Base-by-base conservation (phyloP, 2,797 vertebrate genomes). In the Myioborus miniatus region DNA sequence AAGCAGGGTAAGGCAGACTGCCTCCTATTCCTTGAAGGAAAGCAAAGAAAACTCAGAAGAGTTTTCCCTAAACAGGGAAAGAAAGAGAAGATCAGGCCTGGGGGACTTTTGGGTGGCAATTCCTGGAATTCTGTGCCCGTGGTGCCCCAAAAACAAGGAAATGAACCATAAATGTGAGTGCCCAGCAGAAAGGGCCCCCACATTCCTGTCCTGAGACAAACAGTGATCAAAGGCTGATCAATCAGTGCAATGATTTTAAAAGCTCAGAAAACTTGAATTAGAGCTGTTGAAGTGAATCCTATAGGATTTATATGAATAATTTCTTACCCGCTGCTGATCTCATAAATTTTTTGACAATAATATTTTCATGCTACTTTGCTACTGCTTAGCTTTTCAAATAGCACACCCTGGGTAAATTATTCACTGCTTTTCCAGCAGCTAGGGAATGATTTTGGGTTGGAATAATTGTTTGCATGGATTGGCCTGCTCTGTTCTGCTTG, bases 281-380 rank as follows among this genome's bases (percentile, higher is more conserved):
- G 29, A 91, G 32, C 64, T 47, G 34, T 5, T 82, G 56, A 70
- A 89, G 76, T 29, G 56, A 85, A 46, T 87, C 64, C 59, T 53
- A 23, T 11, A 75, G n/a, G 58, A 46, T 59, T 89, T 71, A 11
- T 41, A 68, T 81, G 85, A 93, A 90, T 94, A 91, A 94, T 91
- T 96, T 69, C 87, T 75, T 81, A 53, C 58, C 79, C 83, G 30
- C 50, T 32, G 55, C 43, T 44, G 72, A 94, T 43, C 85, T 91
- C 89, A 86, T 80, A 53, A 4, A 44, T 90, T 83, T 95, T 94
- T 93, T 85, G 30, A 91, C 76, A 81, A 87, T 74, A 89, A 83
- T 5, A 6, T 62, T 94, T 96, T 83, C 87, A 59, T 65, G 87
- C 69, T 63, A 72, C 50, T 94, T 88, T 92, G 89, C 49, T 62